Conservation (phyloP, 1,140 invertebrate genomes). For the Ericerus pela region DNA sequence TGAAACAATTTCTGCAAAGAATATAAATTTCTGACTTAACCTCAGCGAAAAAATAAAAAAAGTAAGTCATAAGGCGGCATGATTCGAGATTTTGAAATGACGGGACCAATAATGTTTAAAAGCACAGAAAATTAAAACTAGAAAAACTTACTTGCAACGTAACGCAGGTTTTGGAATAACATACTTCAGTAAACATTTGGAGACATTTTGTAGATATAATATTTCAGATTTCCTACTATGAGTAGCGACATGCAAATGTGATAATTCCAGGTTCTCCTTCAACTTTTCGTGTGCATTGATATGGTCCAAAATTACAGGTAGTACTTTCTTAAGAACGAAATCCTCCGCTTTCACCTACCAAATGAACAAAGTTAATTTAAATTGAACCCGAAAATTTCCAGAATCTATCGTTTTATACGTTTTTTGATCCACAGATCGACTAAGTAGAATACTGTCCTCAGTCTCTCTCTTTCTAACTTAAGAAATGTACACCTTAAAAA, state of each 20-base stretch:
- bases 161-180: neutral
- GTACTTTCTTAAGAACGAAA: neutral
- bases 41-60: too few relatives aligned
- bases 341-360: neutral
- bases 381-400: neutral
- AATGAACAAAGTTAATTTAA: neutral
- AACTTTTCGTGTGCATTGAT: too few relatives aligned
- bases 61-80: too few relatives aligned
- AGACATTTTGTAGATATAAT: neutral
- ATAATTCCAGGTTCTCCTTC: neutral
- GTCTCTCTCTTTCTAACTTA: too few relatives aligned
- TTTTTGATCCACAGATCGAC: neutral
- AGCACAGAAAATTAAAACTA: neutral
- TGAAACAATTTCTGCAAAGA: neutral
- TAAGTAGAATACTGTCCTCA: neutral
- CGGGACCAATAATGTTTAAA: neutral
- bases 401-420: neutral
- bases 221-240: conserved; percentile 1
- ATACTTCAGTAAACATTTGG: neutral
- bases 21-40: too few relatives aligned
- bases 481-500: too few relatives aligned
- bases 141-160: neutral
- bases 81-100: too few relatives aligned
- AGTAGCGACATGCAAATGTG: neutral
- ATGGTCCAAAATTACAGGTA: neutral